phyloP scores from a whole-genome alignment of 53 echinoderm and acorn worm species.

The Paracentrotus lividus region DNA sequence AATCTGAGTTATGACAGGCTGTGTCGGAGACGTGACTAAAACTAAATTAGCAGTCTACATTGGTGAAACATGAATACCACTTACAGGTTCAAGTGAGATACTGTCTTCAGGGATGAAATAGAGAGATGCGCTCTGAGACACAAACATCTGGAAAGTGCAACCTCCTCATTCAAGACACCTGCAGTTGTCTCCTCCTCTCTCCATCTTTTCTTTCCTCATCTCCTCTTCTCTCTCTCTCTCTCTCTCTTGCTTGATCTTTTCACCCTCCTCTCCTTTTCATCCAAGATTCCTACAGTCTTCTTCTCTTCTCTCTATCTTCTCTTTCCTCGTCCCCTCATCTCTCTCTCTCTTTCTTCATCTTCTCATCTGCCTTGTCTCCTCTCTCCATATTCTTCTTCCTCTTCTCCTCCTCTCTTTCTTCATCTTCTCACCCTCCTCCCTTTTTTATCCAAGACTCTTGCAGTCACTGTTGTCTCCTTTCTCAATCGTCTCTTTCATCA shows the following conservation, averaged over 20 bases:
- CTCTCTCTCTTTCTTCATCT: not conserved
- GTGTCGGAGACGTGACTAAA: not conserved
- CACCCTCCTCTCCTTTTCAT: too few relatives aligned
- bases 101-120: not conserved
- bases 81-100: not conserved
- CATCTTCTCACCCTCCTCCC: too few relatives aligned
- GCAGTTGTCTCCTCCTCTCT: not conserved
- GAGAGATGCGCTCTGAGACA: not conserved
- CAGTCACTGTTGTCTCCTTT: too few relatives aligned
- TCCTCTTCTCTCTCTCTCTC: not conserved
- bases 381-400: not conserved
- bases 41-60: not conserved
- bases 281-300: too few relatives aligned
- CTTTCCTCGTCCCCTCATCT: too few relatives aligned
- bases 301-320: too few relatives aligned
- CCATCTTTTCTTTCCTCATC: not conserved
- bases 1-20: too few relatives aligned
- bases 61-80: not conserved
- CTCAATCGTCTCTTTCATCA: too few relatives aligned
- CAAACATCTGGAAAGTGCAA: slow-evolving; percentile 15
- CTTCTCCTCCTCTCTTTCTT: too few relatives aligned
- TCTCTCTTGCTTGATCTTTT: not conserved
- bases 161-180: not conserved
- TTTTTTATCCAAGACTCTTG: too few relatives aligned
- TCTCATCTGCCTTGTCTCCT: too few relatives aligned